phyloP scores from a whole-genome alignment of 2,797 vertebrate genomes.

The Poecile montanus region DNA sequence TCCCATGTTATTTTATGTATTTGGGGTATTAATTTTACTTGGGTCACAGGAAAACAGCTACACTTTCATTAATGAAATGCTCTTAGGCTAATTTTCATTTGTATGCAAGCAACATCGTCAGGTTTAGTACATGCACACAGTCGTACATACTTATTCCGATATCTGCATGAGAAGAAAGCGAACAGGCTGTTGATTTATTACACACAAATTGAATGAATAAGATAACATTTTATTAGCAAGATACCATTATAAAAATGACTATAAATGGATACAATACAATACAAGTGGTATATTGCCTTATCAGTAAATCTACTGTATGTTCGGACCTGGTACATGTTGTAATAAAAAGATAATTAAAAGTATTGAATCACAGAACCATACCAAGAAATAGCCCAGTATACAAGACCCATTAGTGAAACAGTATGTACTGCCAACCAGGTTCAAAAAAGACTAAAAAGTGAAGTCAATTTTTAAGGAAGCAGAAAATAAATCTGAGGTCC shows the following conservation, averaged over 20 bases:
- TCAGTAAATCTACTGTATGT: slow-evolving; percentile 75
- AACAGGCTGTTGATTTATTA: slow-evolving; percentile 77
- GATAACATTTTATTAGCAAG: slow-evolving; percentile 81
- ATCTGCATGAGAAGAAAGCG: slow-evolving; percentile 63
- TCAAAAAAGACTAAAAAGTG: slow-evolving; percentile 7
- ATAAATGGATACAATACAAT: slow-evolving; percentile 73
- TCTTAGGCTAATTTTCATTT: slow-evolving; percentile 78
- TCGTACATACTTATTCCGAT: slow-evolving; percentile 49
- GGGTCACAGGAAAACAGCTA: slow-evolving; percentile 60
- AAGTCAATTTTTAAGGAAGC: neutral
- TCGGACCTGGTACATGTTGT: slow-evolving; percentile 59
- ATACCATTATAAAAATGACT: slow-evolving; percentile 78
- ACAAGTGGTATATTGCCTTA: slow-evolving; percentile 72
- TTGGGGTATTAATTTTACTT: slow-evolving; percentile 73
- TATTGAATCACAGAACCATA: slow-evolving; percentile 66
- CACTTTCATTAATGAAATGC: slow-evolving; percentile 76
- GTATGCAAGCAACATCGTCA: slow-evolving; percentile 74
- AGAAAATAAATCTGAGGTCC: neutral
- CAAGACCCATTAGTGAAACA: slow-evolving; percentile 42
- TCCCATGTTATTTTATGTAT: slow-evolving; percentile 53
- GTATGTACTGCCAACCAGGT: neutral
- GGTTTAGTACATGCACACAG: slow-evolving; percentile 67
- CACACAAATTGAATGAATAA: slow-evolving; percentile 77
- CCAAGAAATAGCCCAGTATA: slow-evolving; percentile 58
- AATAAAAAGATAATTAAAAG: slow-evolving; percentile 80